Evolutionary conservation across 2,888 invertebrate species (phyloP).

Genomic region (Dynastes hyllus): DNA sequence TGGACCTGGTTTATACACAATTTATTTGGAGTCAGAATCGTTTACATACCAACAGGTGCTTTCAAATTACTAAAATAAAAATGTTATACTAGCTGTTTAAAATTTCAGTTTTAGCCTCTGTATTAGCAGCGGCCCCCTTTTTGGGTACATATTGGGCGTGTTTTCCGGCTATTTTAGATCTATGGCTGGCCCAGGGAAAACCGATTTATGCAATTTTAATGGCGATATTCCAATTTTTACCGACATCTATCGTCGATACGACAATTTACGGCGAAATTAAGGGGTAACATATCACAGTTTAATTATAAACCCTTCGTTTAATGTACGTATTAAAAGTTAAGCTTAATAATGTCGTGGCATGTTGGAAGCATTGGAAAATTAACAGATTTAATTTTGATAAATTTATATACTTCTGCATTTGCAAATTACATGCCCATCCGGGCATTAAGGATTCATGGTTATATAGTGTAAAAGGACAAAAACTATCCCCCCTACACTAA

Average conservation of each 20-base stretch:
- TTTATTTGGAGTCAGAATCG: constrained; percentile 93
- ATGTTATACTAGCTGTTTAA: not conserved
- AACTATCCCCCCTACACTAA: no score
- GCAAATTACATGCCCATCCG: no score
- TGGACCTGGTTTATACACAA: constrained; percentile 99
- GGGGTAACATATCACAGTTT: constrained; percentile 78
- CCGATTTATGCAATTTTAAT: constrained; percentile 87
- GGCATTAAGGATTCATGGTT: no score
- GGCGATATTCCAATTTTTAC: constrained; percentile 89
- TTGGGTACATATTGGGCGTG: constrained; percentile 97
- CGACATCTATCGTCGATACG: constrained; percentile 93
- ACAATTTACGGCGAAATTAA: constrained; percentile 98
- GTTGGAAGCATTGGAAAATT: no score
- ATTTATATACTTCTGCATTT: no score
- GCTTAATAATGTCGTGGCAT: no score
- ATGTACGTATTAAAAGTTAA: no score
- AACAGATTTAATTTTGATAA: no score
- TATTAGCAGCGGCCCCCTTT: constrained; percentile 96
- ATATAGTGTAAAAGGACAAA: no score
- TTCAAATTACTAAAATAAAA: constrained; percentile 7
- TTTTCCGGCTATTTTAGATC: constrained; percentile 93
- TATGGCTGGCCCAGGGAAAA: constrained; percentile 94
- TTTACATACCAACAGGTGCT: constrained; percentile 93
- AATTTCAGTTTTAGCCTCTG: constrained; percentile 85
- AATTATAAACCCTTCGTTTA: no score